phyloP scores from a whole-genome alignment of 1,140 invertebrate species.

The Hycleus cichorii region DNA sequence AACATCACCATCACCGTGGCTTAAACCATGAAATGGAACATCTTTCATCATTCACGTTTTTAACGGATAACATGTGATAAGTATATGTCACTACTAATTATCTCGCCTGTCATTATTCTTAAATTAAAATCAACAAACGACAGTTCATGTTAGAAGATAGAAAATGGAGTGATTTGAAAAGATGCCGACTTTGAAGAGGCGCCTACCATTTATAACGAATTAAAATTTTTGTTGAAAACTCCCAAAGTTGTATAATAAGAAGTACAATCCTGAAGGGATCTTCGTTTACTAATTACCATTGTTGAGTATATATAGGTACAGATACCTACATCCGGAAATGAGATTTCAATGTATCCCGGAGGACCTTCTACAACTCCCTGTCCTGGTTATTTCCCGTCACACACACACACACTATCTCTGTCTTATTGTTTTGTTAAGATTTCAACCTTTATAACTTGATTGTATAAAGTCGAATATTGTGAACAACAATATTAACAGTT shows the following conservation, averaged over 20 bases:
- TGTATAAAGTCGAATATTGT: slow-evolving; percentile 16
- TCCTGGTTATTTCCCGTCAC: neutral
- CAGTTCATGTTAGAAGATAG: too few relatives aligned
- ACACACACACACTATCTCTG: neutral
- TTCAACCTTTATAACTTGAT: slow-evolving; percentile 2
- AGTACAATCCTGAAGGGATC: slow-evolving; percentile 1
- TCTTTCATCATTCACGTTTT: slow-evolving; percentile 1
- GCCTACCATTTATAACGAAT: too few relatives aligned
- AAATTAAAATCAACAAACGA: slow-evolving; percentile 7
- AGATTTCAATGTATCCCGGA: slow-evolving; percentile 41
- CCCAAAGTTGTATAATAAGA: too few relatives aligned
- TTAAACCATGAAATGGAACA: slow-evolving; percentile 5
- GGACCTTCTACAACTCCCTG: slow-evolving; percentile 26
- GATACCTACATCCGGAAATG: slow-evolving; percentile 31
- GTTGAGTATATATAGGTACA: slow-evolving; percentile 14
- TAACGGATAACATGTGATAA: slow-evolving; percentile 10
- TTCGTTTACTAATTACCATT: slow-evolving; percentile 35
- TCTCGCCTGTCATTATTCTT: neutral
- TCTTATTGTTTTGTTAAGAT: neutral
- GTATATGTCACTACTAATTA: slow-evolving; percentile 10
- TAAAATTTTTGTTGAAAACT: too few relatives aligned
- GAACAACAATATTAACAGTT: slow-evolving; percentile 27
- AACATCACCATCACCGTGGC: neutral
- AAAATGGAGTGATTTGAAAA: too few relatives aligned
- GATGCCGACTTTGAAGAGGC: too few relatives aligned